Percentiles rank a stretch among this genome's conserved stretches.
Evolutionary conservation across 2,113 vertebrate species (phyloP).

Genomic region (human (Homo sapiens)): GRCh38 chr3:68537501-68538000

Average conservation of each 20-base stretch:
- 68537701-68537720: not conserved
- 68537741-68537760: not conserved
- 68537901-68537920: too few species aligned
- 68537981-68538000: too few species aligned
- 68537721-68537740: not conserved
- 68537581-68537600: not conserved
- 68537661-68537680: not conserved
- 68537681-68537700: not conserved
- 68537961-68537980: too few species aligned
- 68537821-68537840: too few species aligned
- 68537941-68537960: too few species aligned
- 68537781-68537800: not conserved
- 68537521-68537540: not conserved
- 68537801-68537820: too few species aligned
- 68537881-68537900: too few species aligned
- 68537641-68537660: not conserved
- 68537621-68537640: not conserved
- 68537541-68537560: not conserved
- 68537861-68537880: too few species aligned
- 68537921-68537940: too few species aligned
- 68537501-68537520: not conserved
- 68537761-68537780: not conserved
- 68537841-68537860: too few species aligned
- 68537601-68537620: not conserved
- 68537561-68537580: not conserved